Base-by-base conservation (phyloP, 2,113 vertebrate genomes). In the Ciconia boyciana region DNA sequence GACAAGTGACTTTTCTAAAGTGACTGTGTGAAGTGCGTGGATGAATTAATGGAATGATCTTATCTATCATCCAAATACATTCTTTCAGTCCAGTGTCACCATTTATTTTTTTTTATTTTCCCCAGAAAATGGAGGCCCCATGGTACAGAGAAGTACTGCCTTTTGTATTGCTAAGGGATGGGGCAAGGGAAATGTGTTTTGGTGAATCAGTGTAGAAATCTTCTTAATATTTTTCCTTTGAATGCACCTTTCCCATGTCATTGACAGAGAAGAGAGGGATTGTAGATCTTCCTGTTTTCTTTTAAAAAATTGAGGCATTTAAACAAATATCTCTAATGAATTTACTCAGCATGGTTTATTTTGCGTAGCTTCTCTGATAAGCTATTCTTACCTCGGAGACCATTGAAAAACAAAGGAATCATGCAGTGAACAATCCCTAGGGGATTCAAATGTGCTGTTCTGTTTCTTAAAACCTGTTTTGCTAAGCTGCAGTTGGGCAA, bases 41-140 rank as follows among this genome's bases (percentile, higher is more conserved):
- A 58, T 57, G 55, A 89, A 90, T 79, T 94, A 88, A 96, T 84
- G n/a, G 69, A 83, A 84, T 61, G 61, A 80, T 93, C 31, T 93
- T 89, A 91, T 94, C 81, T 87, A 39, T 46, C 34, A 89, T 85
- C 31, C 39, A 29, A 84, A 36, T 62, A 46, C 5, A 32, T 85
- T 58, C 49, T 62, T 95, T 91, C 65, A 72, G n/a, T 78, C 48
- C 31, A 66, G 12, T 18, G 6, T 82, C 61, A 54, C 7, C 11
- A 17, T 71, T 80, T 52, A 8, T 66, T 58, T 36, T 75, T 66
- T 60, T 31, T 5, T 64, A 14, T 54, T 48, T 87, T 55, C 18
- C 11, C 6, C 31, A 26, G 25, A 89, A 83, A 90, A 89, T 4
- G 5, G 18, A 92, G 28, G 8, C 5, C 21, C 29, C 18, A 10